Base-by-base conservation (phyloP, 2,797 vertebrate genomes). In the Platyrinchus mystaceus region DNA sequence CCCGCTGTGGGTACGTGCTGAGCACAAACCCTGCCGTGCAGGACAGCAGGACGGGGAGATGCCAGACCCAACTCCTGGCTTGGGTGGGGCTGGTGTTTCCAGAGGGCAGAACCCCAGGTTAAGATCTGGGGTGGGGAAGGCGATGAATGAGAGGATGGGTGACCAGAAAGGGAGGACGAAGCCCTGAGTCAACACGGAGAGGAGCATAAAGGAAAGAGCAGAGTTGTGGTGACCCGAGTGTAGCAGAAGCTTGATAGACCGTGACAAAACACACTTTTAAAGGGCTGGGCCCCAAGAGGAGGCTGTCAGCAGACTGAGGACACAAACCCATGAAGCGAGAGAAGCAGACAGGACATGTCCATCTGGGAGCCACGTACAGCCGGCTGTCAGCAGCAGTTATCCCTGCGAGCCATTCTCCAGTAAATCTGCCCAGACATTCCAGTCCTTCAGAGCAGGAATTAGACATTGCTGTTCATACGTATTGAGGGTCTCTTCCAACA, bases 231-330 rank as follows among this genome's bases (percentile, higher is more conserved):
- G 88, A 95, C 77, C 77, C 14, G 2, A 88, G 80, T 21, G 77
- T 46, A 93, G 92, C 77, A 93, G 49, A 64, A 89, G 87, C 82
- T 89, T 77, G 84, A 92, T 34, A 76, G 95, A 92, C 78, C 62
- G 1, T 93, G 87, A 91, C 93, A 94, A 94, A 92, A 87, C 56
- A 91, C 84, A 74, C 91, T 91, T 66, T 44, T 50, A 87, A 91
- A 92, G 87, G 73, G 27, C 93, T 91, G 53, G 60, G 89, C 81
- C 89, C 81, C 92, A n/a, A 83, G 82, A 87, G 91, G 78, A 83
- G 81, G 77, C 78, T 91, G 87, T 70, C 82, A 92, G 84, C 81
- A 89, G 74, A 32, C 58, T 74, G 56, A 13, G 87, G 93, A 89
- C 71, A 91, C 84, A 64, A 79, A 95, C 2, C 49, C 53, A 60